Evolutionary conservation across 2,113 vertebrate genomes (phyloP).

Genomic region (Hyla sarda): DNA sequence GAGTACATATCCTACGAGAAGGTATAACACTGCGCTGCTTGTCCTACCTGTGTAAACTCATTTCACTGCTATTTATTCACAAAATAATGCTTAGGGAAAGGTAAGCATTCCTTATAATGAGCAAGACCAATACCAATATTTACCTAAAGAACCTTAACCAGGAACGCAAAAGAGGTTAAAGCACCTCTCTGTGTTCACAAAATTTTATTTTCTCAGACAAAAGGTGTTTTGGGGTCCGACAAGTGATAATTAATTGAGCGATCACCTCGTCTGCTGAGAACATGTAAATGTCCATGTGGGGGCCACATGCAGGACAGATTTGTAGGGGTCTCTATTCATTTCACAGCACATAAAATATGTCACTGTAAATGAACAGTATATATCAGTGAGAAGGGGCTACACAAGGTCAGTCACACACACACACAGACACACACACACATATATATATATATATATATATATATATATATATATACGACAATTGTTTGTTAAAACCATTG

Average conservation of each 20-base stretch:
- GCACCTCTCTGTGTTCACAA: slow-evolving; percentile 12
- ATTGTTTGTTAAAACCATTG: too few relatives aligned
- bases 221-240: slow-evolving; percentile 9
- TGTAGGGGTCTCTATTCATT: background rate
- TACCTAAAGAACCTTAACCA: background rate
- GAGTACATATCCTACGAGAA: background rate
- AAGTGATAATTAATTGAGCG: slow-evolving; percentile 41
- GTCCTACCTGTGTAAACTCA: slow-evolving; percentile 22
- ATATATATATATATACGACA: background rate
- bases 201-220: slow-evolving; percentile 8
- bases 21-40: background rate
- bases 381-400: background rate
- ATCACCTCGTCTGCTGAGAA: slow-evolving; percentile 3
- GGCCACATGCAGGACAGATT: background rate
- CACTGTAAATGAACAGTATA: background rate
- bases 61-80: slow-evolving; percentile 16
- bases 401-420: background rate
- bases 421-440: too few relatives aligned
- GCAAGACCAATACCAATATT: slow-evolving; percentile 33
- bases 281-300: background rate
- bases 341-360: slow-evolving; percentile 33
- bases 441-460: background rate
- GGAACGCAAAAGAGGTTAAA: background rate
- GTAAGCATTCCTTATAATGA: slow-evolving; percentile 10
- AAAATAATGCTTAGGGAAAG: slow-evolving; percentile 31